A percentile compares a stretch with the other conserved stretches of the same genome.
These are phyloP conservation scores for Leucoma salicis DNA, from an alignment of 2,888 invertebrate species.

Conservation along the genomic window DNA sequence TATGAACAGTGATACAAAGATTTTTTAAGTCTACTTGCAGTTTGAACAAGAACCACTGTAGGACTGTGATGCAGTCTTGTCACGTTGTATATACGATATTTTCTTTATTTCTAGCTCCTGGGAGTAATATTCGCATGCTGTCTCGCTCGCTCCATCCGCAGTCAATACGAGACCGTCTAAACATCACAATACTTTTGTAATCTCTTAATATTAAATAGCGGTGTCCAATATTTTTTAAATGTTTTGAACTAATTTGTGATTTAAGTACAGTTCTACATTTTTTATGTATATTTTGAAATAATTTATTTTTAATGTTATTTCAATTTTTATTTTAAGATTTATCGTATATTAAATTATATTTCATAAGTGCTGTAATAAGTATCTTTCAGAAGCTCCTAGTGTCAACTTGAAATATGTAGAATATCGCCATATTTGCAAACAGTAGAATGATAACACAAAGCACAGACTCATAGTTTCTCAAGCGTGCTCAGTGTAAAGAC, in stretches of 20 bases:
- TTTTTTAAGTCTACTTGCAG: too few species aligned
- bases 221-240: conserved; percentile 17
- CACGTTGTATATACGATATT: too few species aligned
- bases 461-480: conserved; percentile 38
- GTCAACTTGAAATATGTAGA: conserved; percentile 12
- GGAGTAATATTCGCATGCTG: conserved; percentile 96
- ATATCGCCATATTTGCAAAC: conserved; percentile 27
- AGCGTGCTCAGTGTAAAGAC: conserved; percentile 76
- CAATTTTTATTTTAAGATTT: conserved; percentile 34
- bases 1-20: too few species aligned
- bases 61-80: too few species aligned
- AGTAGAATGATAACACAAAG: conserved; percentile 35
- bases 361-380: conserved; percentile 24
- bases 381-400: conserved; percentile 10
- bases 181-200: conserved; percentile 7
- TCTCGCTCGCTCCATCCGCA: conserved; percentile 94
- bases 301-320: conserved; percentile 44
- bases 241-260: conserved; percentile 30
- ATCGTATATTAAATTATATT: too few species aligned
- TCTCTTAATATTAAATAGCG: conserved; percentile 16
- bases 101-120: conserved; percentile 87
- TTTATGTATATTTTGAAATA: conserved; percentile 47
- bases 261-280: conserved; percentile 34
- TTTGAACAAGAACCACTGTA: too few species aligned
- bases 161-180: conserved; percentile 94